Percentiles rank a stretch among this genome's conserved stretches.
Evolutionary conservation across 2,113 vertebrate species (phyloP).

Genomic region (Dromaius novaehollandiae): DNA sequence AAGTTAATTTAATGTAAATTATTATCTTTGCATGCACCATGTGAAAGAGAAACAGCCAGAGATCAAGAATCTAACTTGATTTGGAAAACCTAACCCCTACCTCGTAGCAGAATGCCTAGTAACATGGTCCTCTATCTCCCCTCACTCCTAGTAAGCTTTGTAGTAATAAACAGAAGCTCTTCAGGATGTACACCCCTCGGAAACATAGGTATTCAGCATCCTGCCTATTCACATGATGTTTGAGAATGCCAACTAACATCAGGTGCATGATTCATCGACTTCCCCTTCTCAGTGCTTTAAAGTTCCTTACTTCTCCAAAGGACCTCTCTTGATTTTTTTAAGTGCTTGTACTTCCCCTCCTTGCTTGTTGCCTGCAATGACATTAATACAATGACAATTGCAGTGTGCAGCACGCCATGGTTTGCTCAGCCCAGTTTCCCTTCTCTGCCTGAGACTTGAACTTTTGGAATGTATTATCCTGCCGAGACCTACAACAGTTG

Average conservation of each 20-base stretch:
- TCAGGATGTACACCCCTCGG: constrained; percentile 87
- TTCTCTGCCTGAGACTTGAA: constrained; percentile 46
- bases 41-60: neutral
- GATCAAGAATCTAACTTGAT: constrained; percentile 26
- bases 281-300: constrained; percentile 54
- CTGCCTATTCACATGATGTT: constrained; percentile 82
- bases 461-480: constrained; percentile 33
- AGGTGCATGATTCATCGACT: constrained; percentile 85
- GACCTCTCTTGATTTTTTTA: constrained; percentile 62
- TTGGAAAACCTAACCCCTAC: constrained; percentile 65
- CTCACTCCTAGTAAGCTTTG: constrained; percentile 91
- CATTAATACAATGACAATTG: constrained; percentile 30
- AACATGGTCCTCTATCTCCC: constrained; percentile 86
- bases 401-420: constrained; percentile 6
- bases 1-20: constrained; percentile 13
- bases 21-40: constrained; percentile 2
- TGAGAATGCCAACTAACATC: constrained; percentile 91
- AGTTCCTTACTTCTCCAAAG: constrained; percentile 65
- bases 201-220: constrained; percentile 94
- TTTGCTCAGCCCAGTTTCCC: constrained; percentile 7
- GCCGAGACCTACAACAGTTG: neutral
- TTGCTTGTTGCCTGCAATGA: constrained; percentile 80
- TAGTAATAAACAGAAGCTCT: constrained; percentile 94
- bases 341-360: constrained; percentile 67
- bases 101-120: constrained; percentile 75